Base-by-base conservation (phyloP, 2,797 vertebrate species). In the Periophthalmus magnuspinnatus region DNA sequence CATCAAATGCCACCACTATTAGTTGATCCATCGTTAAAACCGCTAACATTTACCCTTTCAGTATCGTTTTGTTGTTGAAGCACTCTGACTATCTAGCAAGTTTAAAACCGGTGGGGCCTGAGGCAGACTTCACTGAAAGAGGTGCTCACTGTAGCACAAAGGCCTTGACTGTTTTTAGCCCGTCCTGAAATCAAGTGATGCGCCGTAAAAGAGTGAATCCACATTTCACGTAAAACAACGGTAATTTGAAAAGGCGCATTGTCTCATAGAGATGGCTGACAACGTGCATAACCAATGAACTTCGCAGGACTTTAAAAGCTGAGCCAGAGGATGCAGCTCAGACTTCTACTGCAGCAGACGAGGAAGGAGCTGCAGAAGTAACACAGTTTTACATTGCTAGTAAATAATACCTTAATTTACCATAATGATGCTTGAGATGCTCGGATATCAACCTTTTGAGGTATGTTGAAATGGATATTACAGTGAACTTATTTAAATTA, bases 381-480 rank as follows among this genome's bases (percentile, higher is more conserved):
- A 13, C 38, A 38, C 34, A 68, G 24, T 19, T 61, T 70, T 3
- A 41, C 10, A 5, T 10, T 16, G 69, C 55, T 67, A 87, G 68
- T 72, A 54, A 71, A 77, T 3, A 75, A 80, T 79, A 6, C 13
- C 65, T 70, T 66, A 81, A 7, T 71, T 80, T 33, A 76, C 10
- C 59, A 50, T 47, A 32, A 92, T 74, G 50, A 96, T 97, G 94
- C 90, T 97, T 91, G 94, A 96, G 92, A 96, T 97, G 95, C 94
- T 97, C 78, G 95, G 96, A 84, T 96, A 95, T 90, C 95, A 94
- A 75, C 92, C 94, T 83, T 95, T 94, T 86, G 95, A 97, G 96
- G 96, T 98, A 93, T 90, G 96, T 92, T 81, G 65, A 2, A 69
- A 67, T 36, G 17, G 3, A 22, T 24, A 28, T 56, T 56, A 24